A percentile compares a stretch with the other conserved stretches of the same genome.
phyloP scores from a whole-genome alignment of 1,140 invertebrate species.

The Schlechtendalia chinensis region DNA sequence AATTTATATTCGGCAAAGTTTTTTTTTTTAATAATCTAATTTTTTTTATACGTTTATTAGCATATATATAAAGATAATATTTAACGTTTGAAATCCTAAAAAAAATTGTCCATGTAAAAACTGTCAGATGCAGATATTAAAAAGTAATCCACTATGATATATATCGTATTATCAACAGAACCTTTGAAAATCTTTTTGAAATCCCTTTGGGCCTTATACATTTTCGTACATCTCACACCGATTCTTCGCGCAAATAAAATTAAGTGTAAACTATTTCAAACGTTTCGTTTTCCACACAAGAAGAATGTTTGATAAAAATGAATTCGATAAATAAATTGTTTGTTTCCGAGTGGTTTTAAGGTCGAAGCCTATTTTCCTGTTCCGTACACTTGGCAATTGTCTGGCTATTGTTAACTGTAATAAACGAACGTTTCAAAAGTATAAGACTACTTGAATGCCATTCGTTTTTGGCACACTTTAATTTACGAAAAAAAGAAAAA shows the following conservation, averaged over 20 bases:
- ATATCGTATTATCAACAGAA: constrained; percentile 7
- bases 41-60: background rate
- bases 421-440: no score
- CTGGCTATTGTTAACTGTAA: background rate
- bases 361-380: background rate
- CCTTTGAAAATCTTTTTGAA: background rate
- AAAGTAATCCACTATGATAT: constrained; percentile 8
- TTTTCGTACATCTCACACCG: background rate
- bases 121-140: background rate
- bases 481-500: no score
- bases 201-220: constrained; percentile 1
- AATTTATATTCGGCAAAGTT: background rate
- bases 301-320: background rate
- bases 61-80: no score
- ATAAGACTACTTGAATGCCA: no score
- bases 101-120: background rate
- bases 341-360: background rate
- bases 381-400: background rate
- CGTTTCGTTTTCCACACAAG: background rate
- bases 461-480: no score
- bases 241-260: background rate
- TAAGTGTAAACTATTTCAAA: background rate
- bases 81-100: background rate
- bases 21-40: background rate
- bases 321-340: constrained; percentile 10